Conservation (phyloP, 2,113 vertebrate species). For the Mormyrus lacerda region DNA sequence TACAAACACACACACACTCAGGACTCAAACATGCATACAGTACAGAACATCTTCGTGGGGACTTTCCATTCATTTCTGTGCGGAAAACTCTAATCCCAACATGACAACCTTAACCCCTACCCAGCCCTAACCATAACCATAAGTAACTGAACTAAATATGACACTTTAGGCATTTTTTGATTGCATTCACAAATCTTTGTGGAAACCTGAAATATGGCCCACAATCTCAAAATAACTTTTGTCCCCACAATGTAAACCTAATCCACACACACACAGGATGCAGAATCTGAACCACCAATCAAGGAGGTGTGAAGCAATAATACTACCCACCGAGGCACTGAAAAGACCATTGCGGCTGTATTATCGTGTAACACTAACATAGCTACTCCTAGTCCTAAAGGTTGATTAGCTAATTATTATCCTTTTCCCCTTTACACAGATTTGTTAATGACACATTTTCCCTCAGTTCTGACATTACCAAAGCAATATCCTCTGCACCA, state of each 20-base stretch:
- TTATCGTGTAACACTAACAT: neutral
- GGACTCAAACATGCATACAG: too few species aligned
- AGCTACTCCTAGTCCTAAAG: neutral
- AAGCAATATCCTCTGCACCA: conserved; percentile 53
- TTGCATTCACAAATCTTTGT: too few species aligned
- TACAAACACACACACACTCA: neutral
- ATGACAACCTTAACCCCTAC: too few species aligned
- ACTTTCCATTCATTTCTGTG: too few species aligned
- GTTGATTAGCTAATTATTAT: neutral
- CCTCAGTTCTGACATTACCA: conserved; percentile 56
- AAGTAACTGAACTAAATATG: too few species aligned
- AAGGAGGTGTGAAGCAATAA: neutral
- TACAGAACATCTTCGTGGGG: too few species aligned
- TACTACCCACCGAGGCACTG: neutral
- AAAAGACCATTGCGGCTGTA: neutral
- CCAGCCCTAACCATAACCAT: too few species aligned
- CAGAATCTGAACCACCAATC: neutral
- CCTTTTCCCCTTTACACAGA: neutral
- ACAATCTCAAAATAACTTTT: neutral
- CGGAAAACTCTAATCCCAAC: too few species aligned
- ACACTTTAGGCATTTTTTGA: too few species aligned
- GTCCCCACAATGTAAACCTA: neutral
- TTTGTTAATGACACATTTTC: conserved; percentile 41
- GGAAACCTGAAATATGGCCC: neutral
- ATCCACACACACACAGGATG: neutral